These are phyloP conservation scores for Typhlichthys subterraneus DNA, from an alignment of 2,797 vertebrate species.

Conservation along the genomic window DNA sequence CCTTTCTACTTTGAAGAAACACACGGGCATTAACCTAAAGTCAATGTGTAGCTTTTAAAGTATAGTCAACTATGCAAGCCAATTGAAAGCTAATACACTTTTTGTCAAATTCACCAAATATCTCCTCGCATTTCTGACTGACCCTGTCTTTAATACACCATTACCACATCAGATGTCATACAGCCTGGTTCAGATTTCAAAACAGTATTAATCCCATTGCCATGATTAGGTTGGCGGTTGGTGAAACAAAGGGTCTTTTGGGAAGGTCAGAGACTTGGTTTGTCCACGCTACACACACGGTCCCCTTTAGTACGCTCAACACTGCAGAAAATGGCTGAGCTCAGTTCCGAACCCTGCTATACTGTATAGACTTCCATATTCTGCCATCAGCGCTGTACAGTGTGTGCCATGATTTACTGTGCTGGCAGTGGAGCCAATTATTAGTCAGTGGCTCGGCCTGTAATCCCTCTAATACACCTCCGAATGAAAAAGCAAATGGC, in stretches of 20 bases:
- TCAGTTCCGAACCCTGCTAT: neutral
- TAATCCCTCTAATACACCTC: constrained; percentile 27
- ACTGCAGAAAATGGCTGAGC: constrained; percentile 14
- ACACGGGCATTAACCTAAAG: neutral
- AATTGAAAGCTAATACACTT: no score
- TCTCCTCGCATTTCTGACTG: no score
- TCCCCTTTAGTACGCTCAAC: constrained; percentile 7
- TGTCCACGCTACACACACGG: neutral
- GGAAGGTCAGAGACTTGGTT: neutral
- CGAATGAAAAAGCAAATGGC: constrained; percentile 10
- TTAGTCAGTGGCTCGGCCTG: constrained; percentile 47
- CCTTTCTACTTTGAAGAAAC: neutral
- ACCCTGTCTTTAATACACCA: neutral
- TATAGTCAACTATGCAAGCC: no score
- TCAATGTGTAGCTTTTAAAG: neutral
- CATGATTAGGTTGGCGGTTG: neutral
- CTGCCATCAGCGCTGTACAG: constrained; percentile 38
- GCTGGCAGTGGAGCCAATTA: constrained; percentile 43
- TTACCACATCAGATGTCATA: neutral
- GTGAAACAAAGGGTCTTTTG: neutral
- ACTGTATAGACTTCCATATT: constrained; percentile 30
- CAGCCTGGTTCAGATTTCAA: neutral
- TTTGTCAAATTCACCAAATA: no score
- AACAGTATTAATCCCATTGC: neutral
- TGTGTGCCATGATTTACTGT: constrained; percentile 51